Conservation (phyloP, 2,888 invertebrate genomes). For the Noctua janthina region DNA sequence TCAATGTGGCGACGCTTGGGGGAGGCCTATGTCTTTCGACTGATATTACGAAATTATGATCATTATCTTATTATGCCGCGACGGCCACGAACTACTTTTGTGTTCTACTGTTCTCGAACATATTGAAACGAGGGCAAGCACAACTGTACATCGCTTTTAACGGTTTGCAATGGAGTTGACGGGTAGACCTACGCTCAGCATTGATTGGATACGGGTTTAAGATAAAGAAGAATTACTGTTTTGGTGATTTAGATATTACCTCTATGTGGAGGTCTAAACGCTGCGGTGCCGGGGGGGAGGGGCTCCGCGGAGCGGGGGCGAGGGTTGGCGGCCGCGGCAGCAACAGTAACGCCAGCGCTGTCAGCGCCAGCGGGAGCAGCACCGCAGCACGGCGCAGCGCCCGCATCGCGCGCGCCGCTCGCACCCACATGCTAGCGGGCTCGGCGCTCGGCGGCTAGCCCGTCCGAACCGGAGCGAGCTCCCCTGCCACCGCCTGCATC, state of each 20-base stretch:
- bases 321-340: conserved; percentile 84
- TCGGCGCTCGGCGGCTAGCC: conserved; percentile 55
- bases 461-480: conserved; percentile 48
- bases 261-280: conserved; percentile 73
- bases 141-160: not conserved
- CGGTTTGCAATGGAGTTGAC: not conserved
- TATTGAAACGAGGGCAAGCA: not conserved
- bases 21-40: not conserved
- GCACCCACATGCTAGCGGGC: conserved; percentile 81
- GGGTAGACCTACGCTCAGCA: not conserved
- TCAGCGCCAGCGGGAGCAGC: conserved; percentile 88
- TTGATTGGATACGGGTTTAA: not conserved
- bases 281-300: conserved; percentile 67
- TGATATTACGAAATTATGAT: not conserved
- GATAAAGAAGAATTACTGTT: not conserved
- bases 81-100: not conserved
- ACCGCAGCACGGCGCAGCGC: conserved; percentile 86
- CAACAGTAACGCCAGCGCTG: conserved; percentile 88
- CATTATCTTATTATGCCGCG: not conserved
- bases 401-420: conserved; percentile 83
- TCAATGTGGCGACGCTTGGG: not conserved
- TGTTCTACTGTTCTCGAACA: too few species aligned
- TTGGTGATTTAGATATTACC: conserved; percentile 55
- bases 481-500: conserved; percentile 60
- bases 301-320: conserved; percentile 70